Conservation (phyloP, 2,888 invertebrate genomes). For the Drosophila atroscutellata region DNA sequence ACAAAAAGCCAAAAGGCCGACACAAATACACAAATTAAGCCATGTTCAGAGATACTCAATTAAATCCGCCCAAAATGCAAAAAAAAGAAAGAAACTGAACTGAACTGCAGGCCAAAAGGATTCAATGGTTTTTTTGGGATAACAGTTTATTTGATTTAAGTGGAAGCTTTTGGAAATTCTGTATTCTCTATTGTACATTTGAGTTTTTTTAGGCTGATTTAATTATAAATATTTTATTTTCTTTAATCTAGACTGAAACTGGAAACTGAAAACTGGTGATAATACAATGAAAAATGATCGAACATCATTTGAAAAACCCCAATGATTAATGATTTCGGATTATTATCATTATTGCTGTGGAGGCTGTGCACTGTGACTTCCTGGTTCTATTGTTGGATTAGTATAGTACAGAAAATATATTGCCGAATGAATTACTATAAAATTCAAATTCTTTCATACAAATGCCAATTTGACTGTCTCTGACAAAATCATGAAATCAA, state of each 20-base stretch:
- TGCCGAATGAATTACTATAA: background rate
- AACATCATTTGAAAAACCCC: background rate
- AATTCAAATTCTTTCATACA: background rate
- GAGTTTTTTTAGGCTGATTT: background rate
- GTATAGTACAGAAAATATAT: background rate
- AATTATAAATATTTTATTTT: background rate
- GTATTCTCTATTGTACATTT: background rate
- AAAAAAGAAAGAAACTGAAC: slow-evolving; percentile 4
- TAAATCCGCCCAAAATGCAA: slow-evolving; percentile 24
- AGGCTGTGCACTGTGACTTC: background rate
- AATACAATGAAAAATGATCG: background rate
- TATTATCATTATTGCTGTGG: background rate
- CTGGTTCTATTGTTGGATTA: background rate
- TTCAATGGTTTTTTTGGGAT: slow-evolving; percentile 22
- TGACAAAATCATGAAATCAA: background rate
- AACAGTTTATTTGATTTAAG: background rate
- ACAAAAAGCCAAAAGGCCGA: slow-evolving; percentile 41
- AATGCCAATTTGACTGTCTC: background rate
- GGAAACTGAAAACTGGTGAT: background rate
- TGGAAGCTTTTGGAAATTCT: background rate
- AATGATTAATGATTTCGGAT: background rate
- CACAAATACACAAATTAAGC: slow-evolving; percentile 39
- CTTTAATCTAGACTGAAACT: background rate
- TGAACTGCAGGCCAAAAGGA: slow-evolving; percentile 1
- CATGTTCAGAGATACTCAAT: slow-evolving; percentile 48